Evolutionary conservation across 1,140 invertebrate genomes (phyloP), one percentile per base, ranked within the genome.

Genomic region (Pogonomyrmex barbatus): DNA sequence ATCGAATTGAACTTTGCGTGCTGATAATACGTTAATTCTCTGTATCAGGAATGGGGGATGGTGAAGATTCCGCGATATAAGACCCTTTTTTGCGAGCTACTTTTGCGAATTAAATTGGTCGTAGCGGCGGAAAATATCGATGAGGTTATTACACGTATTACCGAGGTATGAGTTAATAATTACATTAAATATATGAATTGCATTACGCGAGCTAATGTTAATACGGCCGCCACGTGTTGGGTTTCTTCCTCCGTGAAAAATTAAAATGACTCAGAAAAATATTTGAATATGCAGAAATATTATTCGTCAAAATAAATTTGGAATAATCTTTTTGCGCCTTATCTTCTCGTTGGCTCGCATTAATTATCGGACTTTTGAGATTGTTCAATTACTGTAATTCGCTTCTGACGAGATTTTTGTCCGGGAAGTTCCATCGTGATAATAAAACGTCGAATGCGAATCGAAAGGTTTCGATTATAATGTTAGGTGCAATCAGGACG

Each of bases 381-480:
- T 42, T 36, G 63, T 45, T 70, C 73, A 85, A 73, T 73, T 85
- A 71, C 14, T 45, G 36, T 68, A 71, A 88, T 73, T 79, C n/a
- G 3, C 24, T n/a, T 62, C 36, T 36, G 45, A 10, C 45, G 50
- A 70, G 39, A 0, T 70, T 10, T 71, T 60, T 42, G 24, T 54
- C 17, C 17, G 52, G 17, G 6, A 10, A 4, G 45, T 67, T 56
- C 8, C 45, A 39, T n/a, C 30, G 52, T 47, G 47, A 4, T 70
- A 60, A 68, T 52, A 47, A 83, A 82, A 79, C 50, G 39, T 68
- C 33, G 73, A 87, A 79, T 78, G 83, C 85, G 73, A 87, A 73
- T 89, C 78, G 78, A 85, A 58, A 54, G 58, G 67, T 76, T 79
- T 89, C 68, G 67, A 89, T 84, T 89, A 87, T 85, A 78, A 90